A percentile compares a stretch with the other conserved stretches of the same genome.
phyloP scores from a whole-genome alignment of 1,140 invertebrate species.

The Scaptomyza graminum region DNA sequence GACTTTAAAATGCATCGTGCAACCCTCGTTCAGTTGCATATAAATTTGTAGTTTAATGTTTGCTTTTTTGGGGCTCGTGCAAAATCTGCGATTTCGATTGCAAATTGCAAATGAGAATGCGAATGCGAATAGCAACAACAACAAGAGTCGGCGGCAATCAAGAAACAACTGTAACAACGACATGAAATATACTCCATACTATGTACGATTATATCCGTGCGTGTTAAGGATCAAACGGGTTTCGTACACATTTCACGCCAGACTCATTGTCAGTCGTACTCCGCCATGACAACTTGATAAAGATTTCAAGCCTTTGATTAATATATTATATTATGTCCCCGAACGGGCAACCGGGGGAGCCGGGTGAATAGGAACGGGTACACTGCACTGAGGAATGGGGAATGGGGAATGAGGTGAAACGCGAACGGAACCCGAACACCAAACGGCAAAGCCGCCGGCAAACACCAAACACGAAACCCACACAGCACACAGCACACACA shows the following conservation, averaged over 20 bases:
- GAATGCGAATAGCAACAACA: slow-evolving; percentile 6
- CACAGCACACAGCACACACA: slow-evolving; percentile 39
- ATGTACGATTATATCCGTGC: slow-evolving; percentile 31
- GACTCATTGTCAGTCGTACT: slow-evolving; percentile 51
- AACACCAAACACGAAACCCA: slow-evolving; percentile 29
- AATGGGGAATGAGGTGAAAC: background rate
- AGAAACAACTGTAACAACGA: slow-evolving; percentile 4
- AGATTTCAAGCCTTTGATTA: slow-evolving; percentile 82
- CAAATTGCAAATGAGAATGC: slow-evolving; percentile 65
- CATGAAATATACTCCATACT: too few relatives aligned
- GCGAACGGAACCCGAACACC: slow-evolving; percentile 32
- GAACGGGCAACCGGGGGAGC: slow-evolving; percentile 8
- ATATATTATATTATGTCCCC: slow-evolving; percentile 77
- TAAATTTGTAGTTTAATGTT: slow-evolving; percentile 28
- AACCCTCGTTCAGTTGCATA: slow-evolving; percentile 19
- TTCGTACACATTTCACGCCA: slow-evolving; percentile 34
- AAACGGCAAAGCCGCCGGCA: slow-evolving; percentile 23
- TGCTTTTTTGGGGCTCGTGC: slow-evolving; percentile 1
- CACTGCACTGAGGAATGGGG: background rate
- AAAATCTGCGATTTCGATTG: slow-evolving; percentile 59
- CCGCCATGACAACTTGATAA: slow-evolving; percentile 77
- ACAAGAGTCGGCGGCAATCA: background rate
- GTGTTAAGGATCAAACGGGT: slow-evolving; percentile 80
- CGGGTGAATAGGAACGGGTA: too few relatives aligned
- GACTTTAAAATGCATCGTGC: background rate